Evolutionary conservation across 64 coral and sea anemone genomes (phyloP).

Genomic region (Stylophora pistillata): DNA sequence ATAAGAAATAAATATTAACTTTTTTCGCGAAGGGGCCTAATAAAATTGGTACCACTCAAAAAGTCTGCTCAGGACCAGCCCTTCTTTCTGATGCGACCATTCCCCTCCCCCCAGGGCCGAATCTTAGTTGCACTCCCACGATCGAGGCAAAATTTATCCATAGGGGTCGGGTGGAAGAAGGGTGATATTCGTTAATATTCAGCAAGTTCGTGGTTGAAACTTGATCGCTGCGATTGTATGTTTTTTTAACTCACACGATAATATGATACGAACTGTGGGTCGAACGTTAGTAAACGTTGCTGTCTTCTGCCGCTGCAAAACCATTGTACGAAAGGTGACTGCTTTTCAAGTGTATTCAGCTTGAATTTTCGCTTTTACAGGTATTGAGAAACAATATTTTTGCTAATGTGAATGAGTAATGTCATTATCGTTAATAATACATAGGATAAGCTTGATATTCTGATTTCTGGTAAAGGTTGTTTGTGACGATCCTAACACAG

Average conservation of each 20-base stretch:
- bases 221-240: neutral
- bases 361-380: neutral
- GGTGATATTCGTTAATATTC: neutral
- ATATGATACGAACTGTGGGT: neutral
- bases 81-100: too few species aligned
- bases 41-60: neutral
- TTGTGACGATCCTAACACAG: too few species aligned
- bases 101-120: too few species aligned
- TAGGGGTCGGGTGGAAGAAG: neutral
- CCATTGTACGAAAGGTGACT: neutral
- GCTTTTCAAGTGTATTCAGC: neutral
- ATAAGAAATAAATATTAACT: too few species aligned
- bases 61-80: too few species aligned
- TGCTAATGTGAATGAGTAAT: too few species aligned
- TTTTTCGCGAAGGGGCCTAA: too few species aligned
- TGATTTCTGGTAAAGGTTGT: too few species aligned
- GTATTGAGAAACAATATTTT: neutral
- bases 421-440: constrained; percentile 7
- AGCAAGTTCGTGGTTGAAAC: neutral
- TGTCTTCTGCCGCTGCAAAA: neutral
- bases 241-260: too few species aligned
- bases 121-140: neutral
- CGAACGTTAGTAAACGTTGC: neutral
- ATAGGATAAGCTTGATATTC: too few species aligned
- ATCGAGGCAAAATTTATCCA: neutral